phyloP scores from a whole-genome alignment of 2,113 vertebrate genomes.

The Gorsachius goisagi region DNA sequence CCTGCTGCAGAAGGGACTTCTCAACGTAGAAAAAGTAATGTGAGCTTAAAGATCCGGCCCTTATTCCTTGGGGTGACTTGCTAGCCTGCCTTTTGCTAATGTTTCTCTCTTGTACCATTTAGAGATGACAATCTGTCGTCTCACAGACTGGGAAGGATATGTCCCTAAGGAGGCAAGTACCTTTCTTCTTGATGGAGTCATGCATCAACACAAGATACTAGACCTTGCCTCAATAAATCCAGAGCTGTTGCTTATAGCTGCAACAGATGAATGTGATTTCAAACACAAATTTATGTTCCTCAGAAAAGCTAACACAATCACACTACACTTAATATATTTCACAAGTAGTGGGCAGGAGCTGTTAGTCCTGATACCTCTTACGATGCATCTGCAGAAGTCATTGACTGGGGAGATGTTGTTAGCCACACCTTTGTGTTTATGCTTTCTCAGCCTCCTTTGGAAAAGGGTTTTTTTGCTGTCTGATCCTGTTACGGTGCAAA shows the following conservation, averaged over 20 bases:
- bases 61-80: neutral
- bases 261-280: neutral
- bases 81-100: neutral
- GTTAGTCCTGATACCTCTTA: neutral
- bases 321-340: neutral
- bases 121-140: fast-evolving
- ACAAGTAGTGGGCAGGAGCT: neutral
- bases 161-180: neutral
- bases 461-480: neutral
- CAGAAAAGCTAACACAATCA: neutral
- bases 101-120: neutral
- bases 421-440: neutral
- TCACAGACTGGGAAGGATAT: neutral
- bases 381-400: neutral
- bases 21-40: fast-evolving
- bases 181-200: neutral
- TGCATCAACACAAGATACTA: neutral
- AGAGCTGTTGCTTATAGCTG: neutral
- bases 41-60: neutral
- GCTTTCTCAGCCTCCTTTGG: neutral
- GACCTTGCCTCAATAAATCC: neutral
- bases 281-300: neutral
- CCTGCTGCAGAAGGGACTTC: neutral
- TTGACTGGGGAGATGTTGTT: neutral
- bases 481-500: neutral